Conservation (phyloP, 2,888 invertebrate genomes). For the Acronicta psi region DNA sequence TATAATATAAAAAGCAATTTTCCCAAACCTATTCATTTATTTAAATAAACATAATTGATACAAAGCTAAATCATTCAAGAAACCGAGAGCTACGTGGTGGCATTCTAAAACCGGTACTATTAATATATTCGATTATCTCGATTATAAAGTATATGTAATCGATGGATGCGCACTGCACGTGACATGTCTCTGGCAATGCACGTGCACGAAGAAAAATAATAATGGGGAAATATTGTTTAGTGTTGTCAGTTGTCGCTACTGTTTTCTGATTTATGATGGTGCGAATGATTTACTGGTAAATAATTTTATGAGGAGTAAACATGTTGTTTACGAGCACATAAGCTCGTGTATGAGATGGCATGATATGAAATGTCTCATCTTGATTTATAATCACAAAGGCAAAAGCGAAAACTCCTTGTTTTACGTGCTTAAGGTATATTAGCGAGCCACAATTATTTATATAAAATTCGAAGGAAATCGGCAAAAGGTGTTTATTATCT, state of each 20-base stretch:
- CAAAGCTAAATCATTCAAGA: conserved; percentile 32
- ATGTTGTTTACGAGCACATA: conserved; percentile 21
- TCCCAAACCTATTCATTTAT: conserved; percentile 6
- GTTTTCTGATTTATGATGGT: conserved; percentile 39
- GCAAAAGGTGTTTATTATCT: no score
- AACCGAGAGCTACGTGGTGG: conserved; percentile 45
- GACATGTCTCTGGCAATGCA: conserved; percentile 47
- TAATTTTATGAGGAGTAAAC: conserved; percentile 32
- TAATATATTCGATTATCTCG: conserved; percentile 63
- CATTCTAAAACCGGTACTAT: conserved; percentile 64
- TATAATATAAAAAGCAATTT: neutral
- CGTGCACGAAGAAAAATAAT: conserved; percentile 55
- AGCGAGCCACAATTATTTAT: no score
- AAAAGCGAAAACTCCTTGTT: conserved; percentile 4
- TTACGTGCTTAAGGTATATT: no score
- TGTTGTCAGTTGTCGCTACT: conserved; percentile 22
- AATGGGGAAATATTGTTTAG: conserved; percentile 35
- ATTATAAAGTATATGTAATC: conserved; percentile 54
- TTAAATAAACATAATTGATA: conserved; percentile 9
- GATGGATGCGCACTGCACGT: conserved; percentile 59
- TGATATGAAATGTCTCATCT: conserved; percentile 3
- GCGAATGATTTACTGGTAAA: conserved; percentile 32
- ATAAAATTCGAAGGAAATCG: no score
- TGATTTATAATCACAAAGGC: conserved; percentile 20
- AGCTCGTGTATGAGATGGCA: conserved; percentile 12